Evolutionary conservation across 2,888 invertebrate species (phyloP).

Genomic region (Microctonus hyperodae): DNA sequence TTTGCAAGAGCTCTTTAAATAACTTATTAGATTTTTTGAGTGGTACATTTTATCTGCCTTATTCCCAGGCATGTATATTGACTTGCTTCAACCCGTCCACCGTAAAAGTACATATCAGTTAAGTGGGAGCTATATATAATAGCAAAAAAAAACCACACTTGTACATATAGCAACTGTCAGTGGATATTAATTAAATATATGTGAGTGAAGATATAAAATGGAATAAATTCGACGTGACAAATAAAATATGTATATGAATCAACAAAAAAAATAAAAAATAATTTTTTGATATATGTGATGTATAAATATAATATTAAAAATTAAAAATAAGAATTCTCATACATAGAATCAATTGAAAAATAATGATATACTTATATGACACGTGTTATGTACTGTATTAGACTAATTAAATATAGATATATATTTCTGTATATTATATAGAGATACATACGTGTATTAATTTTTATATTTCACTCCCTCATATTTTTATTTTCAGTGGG

Average conservation of each 20-base stretch:
- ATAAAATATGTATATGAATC: no score
- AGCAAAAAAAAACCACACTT: conserved; percentile 38
- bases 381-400: no score
- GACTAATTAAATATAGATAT: no score
- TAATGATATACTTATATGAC: no score
- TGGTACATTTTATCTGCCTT: conserved; percentile 46
- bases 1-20: conserved; percentile 33
- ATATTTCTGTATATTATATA: neutral
- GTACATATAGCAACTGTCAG: neutral
- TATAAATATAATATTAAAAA: no score
- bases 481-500: conserved; percentile 38
- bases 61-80: conserved; percentile 45
- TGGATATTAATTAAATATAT: neutral
- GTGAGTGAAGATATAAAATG: neutral
- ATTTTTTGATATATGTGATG: no score
- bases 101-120: conserved; percentile 9
- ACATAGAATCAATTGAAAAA: no score
- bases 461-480: neutral
- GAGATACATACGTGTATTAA: neutral
- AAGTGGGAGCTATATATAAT: conserved; percentile 21
- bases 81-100: conserved; percentile 1
- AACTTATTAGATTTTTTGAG: conserved; percentile 36
- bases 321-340: no score
- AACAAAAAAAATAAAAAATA: no score
- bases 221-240: no score